Percentiles rank a stretch among this genome's conserved stretches.
Conservation (phyloP, 2,797 vertebrate species). For the Coendou prehensilis region DNA sequence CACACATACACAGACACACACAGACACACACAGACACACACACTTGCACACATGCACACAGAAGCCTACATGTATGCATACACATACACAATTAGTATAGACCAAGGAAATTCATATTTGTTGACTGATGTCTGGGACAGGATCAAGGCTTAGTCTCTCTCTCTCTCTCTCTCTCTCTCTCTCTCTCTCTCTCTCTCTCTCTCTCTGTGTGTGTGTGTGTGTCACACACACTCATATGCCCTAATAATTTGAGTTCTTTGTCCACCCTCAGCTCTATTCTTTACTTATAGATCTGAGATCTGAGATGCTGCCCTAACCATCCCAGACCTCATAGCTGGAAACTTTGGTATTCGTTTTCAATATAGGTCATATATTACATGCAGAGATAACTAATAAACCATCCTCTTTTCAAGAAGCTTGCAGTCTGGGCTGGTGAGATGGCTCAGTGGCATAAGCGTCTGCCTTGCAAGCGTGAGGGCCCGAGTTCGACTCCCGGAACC, state of each 20-base stretch:
- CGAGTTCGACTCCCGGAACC: no score
- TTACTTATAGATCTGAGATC: not conserved
- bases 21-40: not conserved
- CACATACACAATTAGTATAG: not conserved
- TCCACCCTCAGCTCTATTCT: not conserved
- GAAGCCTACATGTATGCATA: not conserved
- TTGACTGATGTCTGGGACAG: not conserved
- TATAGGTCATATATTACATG: not conserved
- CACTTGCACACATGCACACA: not conserved
- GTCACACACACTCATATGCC: not conserved
- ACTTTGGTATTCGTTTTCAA: slow-evolving; percentile 4
- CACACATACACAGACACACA: not conserved
- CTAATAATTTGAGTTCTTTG: not conserved
- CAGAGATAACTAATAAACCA: not conserved
- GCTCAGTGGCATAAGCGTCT: no score
- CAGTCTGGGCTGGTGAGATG: no score
- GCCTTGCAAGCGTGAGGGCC: no score
- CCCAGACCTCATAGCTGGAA: not conserved
- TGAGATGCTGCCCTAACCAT: not conserved
- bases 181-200: not conserved
- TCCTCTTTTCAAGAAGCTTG: not conserved
- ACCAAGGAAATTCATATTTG: not conserved
- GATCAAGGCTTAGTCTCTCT: not conserved
- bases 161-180: not conserved
- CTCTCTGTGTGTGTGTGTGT: no score